Base-by-base conservation (phyloP, 2,888 invertebrate species). In the Syrphus vitripennis region DNA sequence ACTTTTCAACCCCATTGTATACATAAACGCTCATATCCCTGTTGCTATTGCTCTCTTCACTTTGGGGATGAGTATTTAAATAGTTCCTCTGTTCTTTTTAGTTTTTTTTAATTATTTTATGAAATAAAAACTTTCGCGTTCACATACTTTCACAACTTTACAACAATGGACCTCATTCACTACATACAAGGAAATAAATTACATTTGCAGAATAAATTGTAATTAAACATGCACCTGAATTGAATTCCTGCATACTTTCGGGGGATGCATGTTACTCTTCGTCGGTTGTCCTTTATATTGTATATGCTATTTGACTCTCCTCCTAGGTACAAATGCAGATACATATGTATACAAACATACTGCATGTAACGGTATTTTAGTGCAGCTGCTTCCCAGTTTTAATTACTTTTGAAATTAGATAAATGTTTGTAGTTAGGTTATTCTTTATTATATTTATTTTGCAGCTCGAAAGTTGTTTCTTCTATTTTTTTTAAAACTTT, bases 201-300 rank as follows among this genome's bases (percentile, higher is more conserved):
- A 81, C 84, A 81, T 86, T 86, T 86, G 72, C 81, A 76, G 81
- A 81, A 81, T 86, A 86, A 86, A 86, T 86, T 86, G 84, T 86
- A 86, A 86, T 86, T 86, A 86, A 86, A 81, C 84, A 86, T 86
- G 84, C 84, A 86, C 84, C 83, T 86, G 84, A 81, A 86, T 86
- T 86, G 84, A 86, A 86, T 86, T 81, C 81, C 84, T 81, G 84
- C 72, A 86, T 71, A 71, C 80, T 42, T 50, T 34, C 50, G 21
- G 50, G 50, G 50, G 61, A 26, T 40, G 42, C 65, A 24, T 53
- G 57, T 40, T 70, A 14, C 14, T 57, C 37, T 48, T 37, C 26
- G 14, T 21, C 24, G 61, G 26, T 63, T 29, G 63, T 63, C 16
- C 37, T 70, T 21, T 29, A 19, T 45, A 26, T 26, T n/a, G n/a